These are phyloP conservation scores for Tichodroma muraria DNA, from an alignment of 2,113 vertebrate genomes.

Conservation along the genomic window DNA sequence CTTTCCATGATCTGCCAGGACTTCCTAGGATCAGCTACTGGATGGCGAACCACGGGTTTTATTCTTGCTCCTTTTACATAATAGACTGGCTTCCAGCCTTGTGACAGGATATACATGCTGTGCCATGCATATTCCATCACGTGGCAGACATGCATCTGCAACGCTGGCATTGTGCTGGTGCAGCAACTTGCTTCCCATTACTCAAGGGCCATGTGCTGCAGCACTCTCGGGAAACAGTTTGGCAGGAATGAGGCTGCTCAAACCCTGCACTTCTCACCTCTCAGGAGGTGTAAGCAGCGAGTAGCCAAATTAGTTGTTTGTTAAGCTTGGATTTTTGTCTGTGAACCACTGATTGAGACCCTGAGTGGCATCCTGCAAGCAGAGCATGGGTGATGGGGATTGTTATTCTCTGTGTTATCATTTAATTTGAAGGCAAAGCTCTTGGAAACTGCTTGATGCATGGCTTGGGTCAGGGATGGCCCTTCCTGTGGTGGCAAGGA, in stretches of 20 bases:
- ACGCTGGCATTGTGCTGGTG: fast-evolving
- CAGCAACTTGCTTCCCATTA: not conserved
- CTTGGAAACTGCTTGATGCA: not conserved
- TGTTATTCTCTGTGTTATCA: not conserved
- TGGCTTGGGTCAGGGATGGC: not conserved
- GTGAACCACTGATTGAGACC: not conserved
- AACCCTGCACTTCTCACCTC: not conserved
- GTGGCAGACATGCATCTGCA: not conserved
- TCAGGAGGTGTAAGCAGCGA: not conserved
- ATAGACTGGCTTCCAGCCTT: not conserved
- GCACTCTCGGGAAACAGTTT: not conserved
- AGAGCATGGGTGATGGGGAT: no score
- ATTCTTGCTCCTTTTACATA: not conserved
- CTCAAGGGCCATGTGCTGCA: not conserved
- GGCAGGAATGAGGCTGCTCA: not conserved
- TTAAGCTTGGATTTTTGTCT: not conserved
- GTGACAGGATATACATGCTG: fast-evolving
- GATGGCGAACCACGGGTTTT: not conserved
- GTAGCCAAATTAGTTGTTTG: not conserved
- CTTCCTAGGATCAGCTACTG: not conserved
- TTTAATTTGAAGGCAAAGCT: not conserved
- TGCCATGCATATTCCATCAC: not conserved
- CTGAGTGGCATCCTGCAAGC: not conserved
- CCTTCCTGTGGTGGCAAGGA: not conserved
- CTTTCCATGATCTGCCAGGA: not conserved